Evolutionary conservation across 2,888 invertebrate genomes (phyloP).

Genomic region (Ectobius pallidus): DNA sequence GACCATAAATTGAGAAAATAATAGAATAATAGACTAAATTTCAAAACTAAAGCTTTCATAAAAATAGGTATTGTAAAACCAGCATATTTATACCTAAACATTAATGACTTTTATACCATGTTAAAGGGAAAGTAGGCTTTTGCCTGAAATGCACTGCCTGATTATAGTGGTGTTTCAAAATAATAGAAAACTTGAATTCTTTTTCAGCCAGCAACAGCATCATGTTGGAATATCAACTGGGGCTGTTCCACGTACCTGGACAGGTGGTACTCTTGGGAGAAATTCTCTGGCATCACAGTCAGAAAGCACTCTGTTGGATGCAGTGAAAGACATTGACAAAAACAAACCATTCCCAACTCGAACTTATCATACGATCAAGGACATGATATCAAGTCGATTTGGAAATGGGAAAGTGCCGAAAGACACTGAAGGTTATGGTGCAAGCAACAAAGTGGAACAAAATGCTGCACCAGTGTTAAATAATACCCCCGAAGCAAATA

Average conservation of each 20-base stretch:
- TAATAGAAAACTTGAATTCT: no score
- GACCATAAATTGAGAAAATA: no score
- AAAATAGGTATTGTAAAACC: no score
- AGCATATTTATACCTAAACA: no score
- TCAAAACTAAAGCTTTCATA: no score
- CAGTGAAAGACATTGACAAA: constrained; percentile 59
- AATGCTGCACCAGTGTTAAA: constrained; percentile 52
- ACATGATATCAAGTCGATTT: constrained; percentile 81
- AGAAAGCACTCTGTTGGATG: constrained; percentile 51
- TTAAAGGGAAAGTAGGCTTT: no score
- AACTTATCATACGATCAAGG: constrained; percentile 82
- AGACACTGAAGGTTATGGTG: constrained; percentile 5
- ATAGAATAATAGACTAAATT: no score
- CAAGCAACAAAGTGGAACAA: constrained; percentile 24
- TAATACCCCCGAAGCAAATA: constrained; percentile 49
- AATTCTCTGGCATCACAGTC: not conserved
- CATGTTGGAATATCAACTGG: constrained; percentile 29
- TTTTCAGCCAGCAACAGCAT: constrained; percentile 24
- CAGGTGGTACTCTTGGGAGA: not conserved
- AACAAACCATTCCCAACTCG: constrained; percentile 69
- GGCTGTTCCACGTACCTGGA: constrained; percentile 31
- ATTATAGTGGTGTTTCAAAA: no score
- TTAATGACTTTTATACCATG: no score
- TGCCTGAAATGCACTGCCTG: no score
- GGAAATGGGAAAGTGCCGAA: constrained; percentile 26